Evolutionary conservation across 2,888 invertebrate genomes (phyloP), one percentile per base, ranked within the genome.

Genomic region (Trypoxylon attenuatum): DNA sequence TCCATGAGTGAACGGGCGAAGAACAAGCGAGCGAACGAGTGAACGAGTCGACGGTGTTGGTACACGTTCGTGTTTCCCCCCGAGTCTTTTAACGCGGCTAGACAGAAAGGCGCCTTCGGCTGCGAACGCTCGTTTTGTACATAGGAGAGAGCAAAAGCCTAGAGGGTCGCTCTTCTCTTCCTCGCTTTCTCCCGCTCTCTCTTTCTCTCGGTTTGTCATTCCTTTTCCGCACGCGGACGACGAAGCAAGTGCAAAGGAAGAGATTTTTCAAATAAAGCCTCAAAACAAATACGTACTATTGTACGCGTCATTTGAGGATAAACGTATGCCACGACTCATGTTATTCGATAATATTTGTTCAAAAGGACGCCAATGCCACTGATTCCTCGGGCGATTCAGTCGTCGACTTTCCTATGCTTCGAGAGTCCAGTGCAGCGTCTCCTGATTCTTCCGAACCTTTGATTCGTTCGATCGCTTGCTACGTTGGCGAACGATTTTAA

Each of bases 241-340:
- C n/a, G 10, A 22, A 8, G 13, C 33, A 18, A 47, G 29, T 18
- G 47, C 16, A 29, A 47, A 29, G 22, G 16, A 23, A 8, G 15
- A 39, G 18, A 6, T 47, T 49, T 58, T 47, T 43, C 58, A 19
- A 58, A 58, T 53, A 49, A 49, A 63, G n/a, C 19, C 5, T n/a
- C 22, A 29, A 23, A 57, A 53, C 23, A 53, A 49, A 45, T 19
- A 16, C n/a, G n/a, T n/a, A n/a, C 18, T 16, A 15, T 23, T 10
- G 22, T 29, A 42, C 46, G 46, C 39, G 39, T 25, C 46, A 39
- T 46, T 38, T 39, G 23, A 29, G 5, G 5, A 29, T 49, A 16
- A 23, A 18, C 25, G 5, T 43, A 47, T 18, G 19, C 19, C 8
- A 27, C 18, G 25, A n/a, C 23, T 10, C n/a, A 18, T 22, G 33